Evolutionary conservation across 2,797 vertebrate genomes (phyloP), one percentile per base, ranked within the genome.

Genomic region (Labroides dimidiatus): DNA sequence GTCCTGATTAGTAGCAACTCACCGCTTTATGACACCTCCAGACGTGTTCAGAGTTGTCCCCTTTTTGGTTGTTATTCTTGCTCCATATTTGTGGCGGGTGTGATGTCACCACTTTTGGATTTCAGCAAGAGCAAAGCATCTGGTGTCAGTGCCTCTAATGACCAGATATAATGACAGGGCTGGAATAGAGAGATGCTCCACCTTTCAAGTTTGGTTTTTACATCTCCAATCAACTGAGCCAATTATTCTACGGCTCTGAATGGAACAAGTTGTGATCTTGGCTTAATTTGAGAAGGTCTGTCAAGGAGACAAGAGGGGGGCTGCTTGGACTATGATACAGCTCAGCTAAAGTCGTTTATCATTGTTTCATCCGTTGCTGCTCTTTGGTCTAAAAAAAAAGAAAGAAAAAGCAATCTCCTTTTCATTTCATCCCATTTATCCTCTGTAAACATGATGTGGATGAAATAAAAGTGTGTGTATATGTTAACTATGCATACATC

Each of bases 1-100:
- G 71, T 57, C 23, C 67, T 69, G 74, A 86, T 85, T 78, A 78
- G 80, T 80, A 70, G 59, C 65, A 55, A 63, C 2, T 6, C 51
- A 3, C 52, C 42, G 61, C 75, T 80, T 78, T 77, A 80, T 68
- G 74, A 86, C 64, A 59, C 63, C 69, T 60, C 64, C 47, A 74
- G 83, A 79, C 89, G 53, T 85, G 87, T 90, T 36, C 44, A 74
- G 84, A 91, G 72, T 68, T 81, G 87, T 74, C 81, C 76, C 82
- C 72, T 49, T 72, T 72, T 79, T 62, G 42, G 49, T 78, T 86
- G 80, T 84, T 88, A 63, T 81, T 78, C 50, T 20, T 47, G 55
- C 73, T 71, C 23, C 42, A 74, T 77, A 75, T 80, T 89, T 83
- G 78, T 39, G 63, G 50, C 62, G 30, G 4, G 52, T 66, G 76